Evolutionary conservation across 2,888 invertebrate species (phyloP).

Genomic region (Conus canariensis): DNA sequence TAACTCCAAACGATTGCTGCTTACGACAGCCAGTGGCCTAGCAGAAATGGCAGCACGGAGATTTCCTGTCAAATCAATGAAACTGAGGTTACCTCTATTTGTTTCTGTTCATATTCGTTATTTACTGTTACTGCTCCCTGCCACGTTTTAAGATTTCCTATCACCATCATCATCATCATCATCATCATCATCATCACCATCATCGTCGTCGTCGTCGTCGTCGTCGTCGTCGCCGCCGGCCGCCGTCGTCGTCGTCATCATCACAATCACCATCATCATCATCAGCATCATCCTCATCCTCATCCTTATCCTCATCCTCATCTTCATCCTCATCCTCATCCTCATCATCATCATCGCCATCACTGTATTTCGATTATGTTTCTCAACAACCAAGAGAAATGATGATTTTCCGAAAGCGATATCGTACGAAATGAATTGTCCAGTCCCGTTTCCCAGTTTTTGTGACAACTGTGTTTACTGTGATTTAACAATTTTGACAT

Average conservation of each 20-base stretch:
- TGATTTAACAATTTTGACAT: too few species aligned
- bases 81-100: too few species aligned
- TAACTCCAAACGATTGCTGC: too few species aligned
- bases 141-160: not conserved
- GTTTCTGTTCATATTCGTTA: not conserved
- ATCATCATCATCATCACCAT: slow-evolving; percentile 5
- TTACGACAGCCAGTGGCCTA: too few species aligned
- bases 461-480: too few species aligned
- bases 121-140: not conserved
- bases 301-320: not conserved
- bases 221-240: not conserved
- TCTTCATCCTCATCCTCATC: not conserved
- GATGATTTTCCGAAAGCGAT: too few species aligned
- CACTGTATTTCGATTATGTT: not conserved
- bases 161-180: slow-evolving; percentile 9
- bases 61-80: not conserved
- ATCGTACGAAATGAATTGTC: too few species aligned
- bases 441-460: too few species aligned
- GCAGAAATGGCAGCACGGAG: too few species aligned
- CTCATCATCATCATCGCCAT: not conserved
- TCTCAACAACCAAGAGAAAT: not conserved
- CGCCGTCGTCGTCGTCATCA: not conserved
- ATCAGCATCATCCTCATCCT: not conserved
- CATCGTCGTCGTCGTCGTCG: not conserved
- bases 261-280: not conserved